Conservation (phyloP, 2,888 invertebrate genomes). For the Hecatera dysodea region DNA sequence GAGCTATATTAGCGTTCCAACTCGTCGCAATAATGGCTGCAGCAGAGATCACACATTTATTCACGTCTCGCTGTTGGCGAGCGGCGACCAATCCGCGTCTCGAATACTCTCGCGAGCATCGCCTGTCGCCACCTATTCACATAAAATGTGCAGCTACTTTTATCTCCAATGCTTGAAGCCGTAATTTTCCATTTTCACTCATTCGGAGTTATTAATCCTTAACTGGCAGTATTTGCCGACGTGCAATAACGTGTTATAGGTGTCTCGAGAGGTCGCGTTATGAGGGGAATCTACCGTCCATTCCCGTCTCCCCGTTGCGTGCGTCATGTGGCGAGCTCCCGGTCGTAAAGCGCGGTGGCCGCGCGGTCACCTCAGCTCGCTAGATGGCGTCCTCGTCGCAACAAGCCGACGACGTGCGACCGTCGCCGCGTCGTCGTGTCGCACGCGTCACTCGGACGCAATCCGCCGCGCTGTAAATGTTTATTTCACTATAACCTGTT, state of each 20-base stretch:
- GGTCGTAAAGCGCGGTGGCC: constrained; percentile 4
- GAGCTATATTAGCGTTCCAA: neutral
- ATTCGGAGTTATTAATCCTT: constrained; percentile 1
- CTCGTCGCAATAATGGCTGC: constrained; percentile 23
- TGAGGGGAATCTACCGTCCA: constrained; percentile 12
- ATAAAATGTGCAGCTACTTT: constrained; percentile 12
- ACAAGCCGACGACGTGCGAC: neutral
- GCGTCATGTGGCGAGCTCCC: constrained; percentile 18
- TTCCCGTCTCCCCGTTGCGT: constrained; percentile 1
- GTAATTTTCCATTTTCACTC: neutral
- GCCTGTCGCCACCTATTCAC: constrained; percentile 12
- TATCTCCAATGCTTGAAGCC: neutral
- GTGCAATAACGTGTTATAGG: constrained; percentile 6
- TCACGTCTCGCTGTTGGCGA: constrained; percentile 23
- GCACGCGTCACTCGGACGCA: neutral
- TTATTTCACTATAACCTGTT: constrained; percentile 42
- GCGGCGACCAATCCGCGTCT: constrained; percentile 43
- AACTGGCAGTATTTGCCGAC: neutral
- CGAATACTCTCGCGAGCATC: constrained; percentile 16
- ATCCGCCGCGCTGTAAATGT: constrained; percentile 41
- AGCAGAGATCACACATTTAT: constrained; percentile 34
- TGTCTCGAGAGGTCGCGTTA: neutral
- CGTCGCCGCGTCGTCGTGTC: neutral
- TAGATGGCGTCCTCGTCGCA: neutral
- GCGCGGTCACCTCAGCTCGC: constrained; percentile 6